Evolutionary conservation across 2,888 invertebrate species (phyloP).

Genomic region (Amblyjoppa fuscipennis): DNA sequence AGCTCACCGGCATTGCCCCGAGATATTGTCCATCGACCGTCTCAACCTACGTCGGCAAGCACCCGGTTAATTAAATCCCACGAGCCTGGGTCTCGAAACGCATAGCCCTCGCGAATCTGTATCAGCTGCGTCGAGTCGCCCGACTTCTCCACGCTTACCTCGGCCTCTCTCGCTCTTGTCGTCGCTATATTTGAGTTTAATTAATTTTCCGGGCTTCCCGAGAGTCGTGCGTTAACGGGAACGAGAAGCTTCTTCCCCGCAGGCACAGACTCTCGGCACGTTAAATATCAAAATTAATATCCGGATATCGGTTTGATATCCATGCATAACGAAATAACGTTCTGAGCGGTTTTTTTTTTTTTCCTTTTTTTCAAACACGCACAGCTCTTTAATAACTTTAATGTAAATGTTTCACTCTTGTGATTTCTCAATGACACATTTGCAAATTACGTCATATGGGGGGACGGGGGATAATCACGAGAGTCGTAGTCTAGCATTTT

Average conservation of each 20-base stretch:
- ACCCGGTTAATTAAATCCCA: constrained; percentile 59
- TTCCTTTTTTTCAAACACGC: constrained; percentile 1
- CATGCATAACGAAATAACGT: not conserved
- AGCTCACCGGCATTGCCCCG: constrained; percentile 29
- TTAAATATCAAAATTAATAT: constrained; percentile 58
- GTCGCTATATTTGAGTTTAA: constrained; percentile 55
- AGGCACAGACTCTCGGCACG: constrained; percentile 24
- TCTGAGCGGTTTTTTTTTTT: not conserved
- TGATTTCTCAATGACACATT: not conserved
- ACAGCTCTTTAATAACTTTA: constrained; percentile 10
- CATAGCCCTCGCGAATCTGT: constrained; percentile 32
- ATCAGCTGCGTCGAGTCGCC: constrained; percentile 29
- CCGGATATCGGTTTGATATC: constrained; percentile 24
- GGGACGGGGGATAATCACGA: not conserved
- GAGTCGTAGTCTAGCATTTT: not conserved
- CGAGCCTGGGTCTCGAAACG: constrained; percentile 13
- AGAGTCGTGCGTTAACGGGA: constrained; percentile 33
- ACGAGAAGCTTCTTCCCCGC: constrained; percentile 24
- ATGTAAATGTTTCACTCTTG: not conserved
- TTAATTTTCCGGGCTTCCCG: constrained; percentile 55
- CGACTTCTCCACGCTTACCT: not conserved
- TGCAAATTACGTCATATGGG: not conserved
- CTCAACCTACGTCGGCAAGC: constrained; percentile 8
- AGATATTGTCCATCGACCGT: constrained; percentile 48
- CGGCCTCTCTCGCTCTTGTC: not conserved